A percentile compares a stretch with the other conserved stretches of the same genome.
Evolutionary conservation across 2,113 vertebrate species (phyloP).

Genomic region (Stegostoma tigrinum): DNA sequence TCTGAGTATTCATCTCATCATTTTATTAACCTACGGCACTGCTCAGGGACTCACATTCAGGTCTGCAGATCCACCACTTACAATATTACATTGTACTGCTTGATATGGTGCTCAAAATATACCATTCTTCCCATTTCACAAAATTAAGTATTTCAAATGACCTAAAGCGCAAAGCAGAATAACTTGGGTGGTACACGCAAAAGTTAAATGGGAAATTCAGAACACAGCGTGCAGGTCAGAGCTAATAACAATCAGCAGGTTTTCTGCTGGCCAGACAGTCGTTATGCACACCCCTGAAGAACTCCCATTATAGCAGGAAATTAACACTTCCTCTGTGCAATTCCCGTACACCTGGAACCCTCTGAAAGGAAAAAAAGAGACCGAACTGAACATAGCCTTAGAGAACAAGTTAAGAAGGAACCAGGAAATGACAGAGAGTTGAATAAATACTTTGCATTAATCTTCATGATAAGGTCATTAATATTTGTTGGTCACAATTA

Average conservation of each 20-base stretch:
- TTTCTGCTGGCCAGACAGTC: background rate
- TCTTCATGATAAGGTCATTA: no score
- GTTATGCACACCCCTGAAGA: no score
- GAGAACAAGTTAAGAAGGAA: no score
- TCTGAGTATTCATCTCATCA: background rate
- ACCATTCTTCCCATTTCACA: background rate
- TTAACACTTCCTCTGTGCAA: no score
- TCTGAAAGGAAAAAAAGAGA: no score
- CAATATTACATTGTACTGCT: background rate
- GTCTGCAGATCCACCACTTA: background rate
- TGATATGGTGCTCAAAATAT: background rate
- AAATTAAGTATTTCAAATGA: background rate
- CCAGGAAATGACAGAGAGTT: no score
- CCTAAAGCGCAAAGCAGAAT: background rate
- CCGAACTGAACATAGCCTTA: no score
- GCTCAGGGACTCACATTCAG: background rate
- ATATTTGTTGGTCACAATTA: no score
- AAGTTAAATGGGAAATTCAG: background rate
- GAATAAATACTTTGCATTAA: no score
- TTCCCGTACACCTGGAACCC: no score
- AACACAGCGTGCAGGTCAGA: background rate
- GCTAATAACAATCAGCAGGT: background rate
- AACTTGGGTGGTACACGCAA: background rate
- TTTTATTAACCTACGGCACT: background rate
- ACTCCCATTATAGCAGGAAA: no score